Base-by-base conservation (phyloP, 2,888 invertebrate species). In the Trichopoda pennipes region DNA sequence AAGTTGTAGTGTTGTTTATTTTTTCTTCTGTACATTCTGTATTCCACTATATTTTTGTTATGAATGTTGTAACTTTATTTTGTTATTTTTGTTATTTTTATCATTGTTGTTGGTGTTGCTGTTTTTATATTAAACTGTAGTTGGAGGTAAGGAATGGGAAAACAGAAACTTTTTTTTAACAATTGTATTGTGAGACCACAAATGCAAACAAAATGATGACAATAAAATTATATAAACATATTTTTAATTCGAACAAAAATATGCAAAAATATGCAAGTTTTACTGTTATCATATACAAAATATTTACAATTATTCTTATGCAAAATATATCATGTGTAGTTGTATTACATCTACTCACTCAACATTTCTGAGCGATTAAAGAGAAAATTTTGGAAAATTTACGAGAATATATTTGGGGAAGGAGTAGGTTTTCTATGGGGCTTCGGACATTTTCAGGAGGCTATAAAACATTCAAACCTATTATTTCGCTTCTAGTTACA, bases 161-260 rank as follows among this genome's bases (percentile, higher is more conserved):
- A 44, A 28, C 21, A 16, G 73, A 73, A 69, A 70, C 44, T 42
- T 12, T 38, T 58, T 74, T 82, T 81, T 66, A 55, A 70, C 75
- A 82, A 79, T 82, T 79, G 70, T 75, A 79, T 82, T 79, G 81
- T 78, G 81, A 75, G 79, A 75, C 75, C 75, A 66, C 51, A 49
- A n/a, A 72, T 75, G 75, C 78, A 56, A 79, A 70, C 32, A 79
- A 79, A 82, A 79, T 82, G 81, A 82, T 82, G 81, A 78, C 78
- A 82, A 79, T 82, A 79, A 82, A 82, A 82, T 79, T 82, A 82
- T 79, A 79, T 72, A 74, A 82, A 82, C 78, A 82, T 82, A 82
- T 82, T 79, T 68, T 75, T 64, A 76, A 66, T 69, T 19, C 70
- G 61, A 66, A 66, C 66, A 68, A 55, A 77, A 77, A 73, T 61